Percentiles rank a stretch among this genome's conserved stretches.
Conservation (phyloP, 2,888 invertebrate genomes). For the Aleiodes alternator region DNA sequence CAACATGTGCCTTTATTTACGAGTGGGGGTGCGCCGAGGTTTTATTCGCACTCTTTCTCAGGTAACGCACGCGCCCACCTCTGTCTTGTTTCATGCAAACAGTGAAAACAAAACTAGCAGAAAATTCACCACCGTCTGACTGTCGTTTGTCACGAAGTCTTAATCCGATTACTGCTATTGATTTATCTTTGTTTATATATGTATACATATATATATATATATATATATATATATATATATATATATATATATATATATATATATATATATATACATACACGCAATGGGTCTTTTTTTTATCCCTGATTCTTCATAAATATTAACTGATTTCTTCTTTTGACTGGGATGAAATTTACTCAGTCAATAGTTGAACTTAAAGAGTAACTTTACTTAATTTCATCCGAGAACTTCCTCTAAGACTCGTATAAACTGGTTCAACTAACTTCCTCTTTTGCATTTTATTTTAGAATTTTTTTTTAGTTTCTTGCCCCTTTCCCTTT, state of each 20-base stretch:
- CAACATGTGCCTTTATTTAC: conserved; percentile 56
- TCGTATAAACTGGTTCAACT: conserved; percentile 14
- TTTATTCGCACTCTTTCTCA: conserved; percentile 46
- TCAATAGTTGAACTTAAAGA: neutral
- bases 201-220: neutral
- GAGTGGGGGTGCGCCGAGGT: conserved; percentile 52
- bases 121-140: conserved; percentile 31
- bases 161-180: conserved; percentile 66
- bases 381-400: neutral
- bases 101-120: conserved; percentile 19
- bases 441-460: neutral
- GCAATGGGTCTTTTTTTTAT: neutral
- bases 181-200: conserved; percentile 53
- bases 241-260: neutral
- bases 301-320: neutral
- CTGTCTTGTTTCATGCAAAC: conserved; percentile 17
- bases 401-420: neutral
- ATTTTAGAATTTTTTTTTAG: neutral
- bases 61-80: conserved; percentile 24
- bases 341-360: neutral
- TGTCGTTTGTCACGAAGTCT: conserved; percentile 52
- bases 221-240: neutral
- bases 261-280: neutral
- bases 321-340: neutral
- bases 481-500: too few relatives aligned